Percentiles rank a stretch among this genome's conserved stretches.
These are phyloP conservation scores for Agrotis exclamationis DNA, from an alignment of 2,888 invertebrate genomes.

Conservation along the genomic window DNA sequence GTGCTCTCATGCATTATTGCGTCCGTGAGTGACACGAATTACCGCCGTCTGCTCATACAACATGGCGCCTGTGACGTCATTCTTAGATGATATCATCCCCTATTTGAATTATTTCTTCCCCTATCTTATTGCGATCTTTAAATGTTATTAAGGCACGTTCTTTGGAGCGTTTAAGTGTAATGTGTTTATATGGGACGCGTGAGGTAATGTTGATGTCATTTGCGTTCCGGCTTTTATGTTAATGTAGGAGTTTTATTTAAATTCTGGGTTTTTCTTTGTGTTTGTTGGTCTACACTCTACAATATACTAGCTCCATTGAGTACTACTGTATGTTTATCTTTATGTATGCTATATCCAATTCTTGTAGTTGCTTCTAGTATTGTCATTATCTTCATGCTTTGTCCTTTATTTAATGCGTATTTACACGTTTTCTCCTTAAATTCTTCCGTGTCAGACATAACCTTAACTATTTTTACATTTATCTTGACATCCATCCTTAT, in stretches of 20 bases:
- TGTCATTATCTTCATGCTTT: background rate
- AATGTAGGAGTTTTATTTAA: slow-evolving; percentile 11
- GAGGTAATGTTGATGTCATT: slow-evolving; percentile 40
- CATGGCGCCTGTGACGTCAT: slow-evolving; percentile 53
- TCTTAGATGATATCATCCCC: slow-evolving; percentile 59
- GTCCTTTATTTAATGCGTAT: background rate
- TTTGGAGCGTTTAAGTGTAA: slow-evolving; percentile 45
- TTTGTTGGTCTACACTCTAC: background rate
- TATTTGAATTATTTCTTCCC: slow-evolving; percentile 59
- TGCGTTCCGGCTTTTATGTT: slow-evolving; percentile 15
- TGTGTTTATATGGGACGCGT: slow-evolving; percentile 38
- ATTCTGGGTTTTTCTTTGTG: background rate
- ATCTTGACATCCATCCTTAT: background rate
- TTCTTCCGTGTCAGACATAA: background rate
- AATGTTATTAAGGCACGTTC: slow-evolving; percentile 58
- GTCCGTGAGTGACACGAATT: slow-evolving; percentile 54
- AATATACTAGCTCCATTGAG: background rate
- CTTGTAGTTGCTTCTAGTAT: background rate
- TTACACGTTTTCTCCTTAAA: background rate
- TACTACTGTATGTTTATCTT: too few species aligned
- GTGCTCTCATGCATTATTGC: slow-evolving; percentile 27
- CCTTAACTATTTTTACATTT: background rate
- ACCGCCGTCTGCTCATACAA: slow-evolving; percentile 28
- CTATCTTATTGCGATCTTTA: slow-evolving; percentile 57
- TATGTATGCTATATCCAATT: too few species aligned